These are phyloP conservation scores for Pardalotus punctatus DNA, from an alignment of 2,113 vertebrate species.

Conservation along the genomic window DNA sequence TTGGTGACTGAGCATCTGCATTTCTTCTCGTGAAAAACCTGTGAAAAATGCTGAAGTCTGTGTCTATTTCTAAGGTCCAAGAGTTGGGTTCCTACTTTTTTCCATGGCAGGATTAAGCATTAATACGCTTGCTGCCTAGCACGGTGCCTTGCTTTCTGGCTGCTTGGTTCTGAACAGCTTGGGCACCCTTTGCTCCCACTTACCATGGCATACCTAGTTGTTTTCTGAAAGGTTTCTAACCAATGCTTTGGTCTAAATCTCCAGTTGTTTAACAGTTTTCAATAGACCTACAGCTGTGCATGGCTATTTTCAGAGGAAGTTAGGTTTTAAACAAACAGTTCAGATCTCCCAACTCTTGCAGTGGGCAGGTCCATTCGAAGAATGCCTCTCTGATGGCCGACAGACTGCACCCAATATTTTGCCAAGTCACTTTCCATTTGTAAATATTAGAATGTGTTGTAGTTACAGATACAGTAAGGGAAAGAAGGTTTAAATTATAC, in stretches of 20 bases:
- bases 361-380: not conserved
- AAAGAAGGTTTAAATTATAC: conserved; percentile 44
- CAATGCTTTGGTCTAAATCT: not conserved
- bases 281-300: not conserved
- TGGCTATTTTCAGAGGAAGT: not conserved
- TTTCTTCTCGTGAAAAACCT: not conserved
- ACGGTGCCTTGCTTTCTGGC: not conserved
- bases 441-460: conserved; percentile 38
- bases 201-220: not conserved
- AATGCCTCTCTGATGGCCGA: not conserved
- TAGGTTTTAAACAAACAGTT: conserved; percentile 7
- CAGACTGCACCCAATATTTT: not conserved
- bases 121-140: not conserved
- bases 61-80: not conserved
- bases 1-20: not conserved
- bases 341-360: not conserved
- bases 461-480: conserved; percentile 7
- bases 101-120: not conserved
- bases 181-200: not conserved
- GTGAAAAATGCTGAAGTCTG: not conserved
- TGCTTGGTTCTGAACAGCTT: not conserved
- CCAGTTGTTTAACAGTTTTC: not conserved
- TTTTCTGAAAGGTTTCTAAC: not conserved
- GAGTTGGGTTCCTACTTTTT: not conserved
- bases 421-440: conserved; percentile 39